These are phyloP conservation scores for Gymnocypris eckloni DNA, from an alignment of 2,797 vertebrate species.

Conservation along the genomic window DNA sequence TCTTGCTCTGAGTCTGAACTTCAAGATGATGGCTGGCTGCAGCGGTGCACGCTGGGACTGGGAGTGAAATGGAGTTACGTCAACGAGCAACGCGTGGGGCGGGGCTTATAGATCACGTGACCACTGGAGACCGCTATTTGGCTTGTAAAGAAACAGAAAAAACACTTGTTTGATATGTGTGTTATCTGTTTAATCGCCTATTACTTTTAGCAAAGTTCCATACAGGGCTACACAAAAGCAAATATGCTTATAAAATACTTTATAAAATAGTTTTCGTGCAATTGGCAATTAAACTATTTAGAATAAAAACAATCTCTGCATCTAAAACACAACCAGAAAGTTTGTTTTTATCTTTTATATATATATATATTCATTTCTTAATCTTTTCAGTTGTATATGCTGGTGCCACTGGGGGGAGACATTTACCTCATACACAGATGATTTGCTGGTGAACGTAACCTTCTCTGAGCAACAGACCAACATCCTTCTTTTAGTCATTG, in stretches of 20 bases:
- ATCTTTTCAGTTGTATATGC: neutral
- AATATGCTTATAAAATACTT: neutral
- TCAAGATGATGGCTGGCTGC: conserved; percentile 36
- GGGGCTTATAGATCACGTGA: neutral
- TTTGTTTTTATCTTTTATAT: too few relatives aligned
- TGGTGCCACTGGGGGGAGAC: conserved; percentile 30
- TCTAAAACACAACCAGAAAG: too few relatives aligned
- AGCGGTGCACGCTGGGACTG: conserved; percentile 71
- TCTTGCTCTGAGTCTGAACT: conserved; percentile 72
- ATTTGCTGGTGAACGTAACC: neutral
- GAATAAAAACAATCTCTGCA: too few relatives aligned
- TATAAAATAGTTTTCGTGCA: neutral
- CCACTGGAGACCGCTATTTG: neutral
- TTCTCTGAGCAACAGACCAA: neutral
- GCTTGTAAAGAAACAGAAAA: neutral
- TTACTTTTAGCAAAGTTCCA: neutral
- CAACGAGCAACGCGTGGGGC: neutral
- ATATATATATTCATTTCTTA: neutral
- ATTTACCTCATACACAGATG: neutral
- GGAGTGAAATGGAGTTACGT: conserved; percentile 63
- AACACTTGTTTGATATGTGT: neutral
- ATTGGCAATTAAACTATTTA: too few relatives aligned
- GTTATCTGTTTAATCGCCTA: too few relatives aligned
- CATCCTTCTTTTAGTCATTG: neutral
- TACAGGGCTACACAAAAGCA: neutral